Conservation (phyloP, 2,888 invertebrate genomes). For the Scaptomyza parva region DNA sequence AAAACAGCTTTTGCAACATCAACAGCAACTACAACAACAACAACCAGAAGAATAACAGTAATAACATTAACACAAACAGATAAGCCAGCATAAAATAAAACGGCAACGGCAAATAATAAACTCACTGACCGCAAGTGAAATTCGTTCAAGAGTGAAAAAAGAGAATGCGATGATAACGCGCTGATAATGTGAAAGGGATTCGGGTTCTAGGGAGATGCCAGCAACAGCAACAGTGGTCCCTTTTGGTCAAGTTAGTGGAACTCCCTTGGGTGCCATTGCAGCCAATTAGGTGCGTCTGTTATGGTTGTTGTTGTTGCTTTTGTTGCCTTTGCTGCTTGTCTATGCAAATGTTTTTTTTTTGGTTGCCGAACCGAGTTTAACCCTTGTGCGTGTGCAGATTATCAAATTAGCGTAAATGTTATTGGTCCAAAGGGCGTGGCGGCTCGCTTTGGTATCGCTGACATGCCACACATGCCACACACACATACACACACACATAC, state of each 20-base stretch:
- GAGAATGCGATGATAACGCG: conserved; percentile 76
- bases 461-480: conserved; percentile 62
- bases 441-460: conserved; percentile 48
- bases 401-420: conserved; percentile 81
- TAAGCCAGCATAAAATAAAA: conserved; percentile 75
- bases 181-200: conserved; percentile 66
- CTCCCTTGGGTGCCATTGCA: conserved; percentile 84
- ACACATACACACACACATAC: conserved; percentile 12
- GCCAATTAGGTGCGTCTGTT: conserved; percentile 84
- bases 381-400: conserved; percentile 79
- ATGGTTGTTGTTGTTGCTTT: conserved; percentile 6
- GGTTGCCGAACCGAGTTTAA: conserved; percentile 15
- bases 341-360: conserved; percentile 80
- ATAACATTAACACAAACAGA: conserved; percentile 50
- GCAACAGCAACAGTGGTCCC: not conserved
- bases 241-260: conserved; percentile 53
- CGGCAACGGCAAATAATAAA: conserved; percentile 80
- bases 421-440: conserved; percentile 65
- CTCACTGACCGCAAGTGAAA: conserved; percentile 70
- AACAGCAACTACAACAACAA: conserved; percentile 18
- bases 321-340: conserved; percentile 64
- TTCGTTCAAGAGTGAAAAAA: conserved; percentile 63
- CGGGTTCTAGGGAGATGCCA: conserved; percentile 14
- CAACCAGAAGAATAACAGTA: conserved; percentile 20
- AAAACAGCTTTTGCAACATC: conserved; percentile 60